Evolutionary conservation across 2,888 invertebrate genomes (phyloP), one percentile per base, ranked within the genome.

Genomic region (Aleiodes testaceus): DNA sequence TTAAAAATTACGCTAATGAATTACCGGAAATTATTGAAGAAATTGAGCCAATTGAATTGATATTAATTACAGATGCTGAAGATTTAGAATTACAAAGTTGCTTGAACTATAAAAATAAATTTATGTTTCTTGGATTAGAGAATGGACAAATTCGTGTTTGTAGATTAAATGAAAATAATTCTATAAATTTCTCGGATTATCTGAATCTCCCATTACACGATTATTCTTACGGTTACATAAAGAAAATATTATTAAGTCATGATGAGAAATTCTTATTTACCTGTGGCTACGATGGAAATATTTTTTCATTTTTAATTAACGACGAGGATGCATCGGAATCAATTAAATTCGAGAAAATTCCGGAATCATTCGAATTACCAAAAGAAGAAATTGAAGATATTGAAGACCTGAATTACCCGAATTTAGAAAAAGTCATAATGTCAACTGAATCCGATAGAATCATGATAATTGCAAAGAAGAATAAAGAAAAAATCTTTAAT

Each of bases 151-250:
- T 93, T 26, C 89, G 92, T 11, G 85, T 93, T 1, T 90, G 91
- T 76, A 88, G 84, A 65, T 78, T 89, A 0, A 89, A 90, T 73
- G 77, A 81, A 0, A 78, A 88, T 0, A 86, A 91, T 78, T 89
- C 89, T 71, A 85, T 88, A 4, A 90, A 92, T 83, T 85, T 92
- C 2, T 87, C 89, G 0, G 92, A 95, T 80, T 93, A 91, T 80
- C 93, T 92, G 88, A 88, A 89, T 47, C 87, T 94, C 44, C 89
- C 93, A 1, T 93, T 95, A 93, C 95, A 96, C 82, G 94, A 95
- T 82, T 90, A 90, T 53, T 90, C 90, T 70, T 92, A 92, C 30
- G 95, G 95, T 6, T 88, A 88, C 12, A 90, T 95, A 36, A 90
- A 92, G 0, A 89, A 89, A 70, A 88, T 95, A 68, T 89, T 91